Evolutionary conservation across 2,888 invertebrate species (phyloP).

Genomic region (Bombylius discolor): DNA sequence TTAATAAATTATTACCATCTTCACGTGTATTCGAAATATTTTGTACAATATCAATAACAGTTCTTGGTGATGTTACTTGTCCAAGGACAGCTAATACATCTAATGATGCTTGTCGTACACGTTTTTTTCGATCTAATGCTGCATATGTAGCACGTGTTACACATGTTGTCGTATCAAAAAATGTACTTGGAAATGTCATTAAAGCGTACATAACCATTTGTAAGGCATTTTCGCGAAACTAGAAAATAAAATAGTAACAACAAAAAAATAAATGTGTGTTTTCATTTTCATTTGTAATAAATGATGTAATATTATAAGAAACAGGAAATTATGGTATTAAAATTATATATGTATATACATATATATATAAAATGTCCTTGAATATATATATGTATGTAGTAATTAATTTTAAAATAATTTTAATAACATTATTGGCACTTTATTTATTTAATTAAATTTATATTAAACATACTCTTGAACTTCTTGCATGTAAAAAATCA

Average conservation of each 20-base stretch:
- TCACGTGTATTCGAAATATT: conserved; percentile 42
- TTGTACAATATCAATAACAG: conserved; percentile 51
- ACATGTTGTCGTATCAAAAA: conserved; percentile 46
- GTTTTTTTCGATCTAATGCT: conserved; percentile 49
- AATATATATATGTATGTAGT: too few relatives aligned
- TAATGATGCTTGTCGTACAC: conserved; percentile 63
- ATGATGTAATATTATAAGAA: too few relatives aligned
- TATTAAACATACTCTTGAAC: conserved; percentile 29
- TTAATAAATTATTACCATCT: conserved; percentile 44
- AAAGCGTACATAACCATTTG: conserved; percentile 64
- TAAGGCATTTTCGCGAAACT: conserved; percentile 60
- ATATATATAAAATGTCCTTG: too few relatives aligned
- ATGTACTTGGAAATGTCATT: conserved; percentile 65
- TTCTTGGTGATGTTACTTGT: conserved; percentile 51
- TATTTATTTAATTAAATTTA: background rate
- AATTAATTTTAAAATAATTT: too few relatives aligned
- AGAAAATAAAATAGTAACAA: conserved; percentile 5
- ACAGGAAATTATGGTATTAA: too few relatives aligned
- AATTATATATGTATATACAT: too few relatives aligned
- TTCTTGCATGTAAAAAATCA: conserved; percentile 36
- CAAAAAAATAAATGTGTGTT: background rate
- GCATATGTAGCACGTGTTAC: conserved; percentile 33
- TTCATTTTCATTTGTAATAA: too few relatives aligned
- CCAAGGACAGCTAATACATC: conserved; percentile 68
- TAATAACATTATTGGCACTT: background rate